These are phyloP conservation scores for Peromyscus leucopus DNA, from an alignment of 2,113 vertebrate genomes.

Conservation along the genomic window DNA sequence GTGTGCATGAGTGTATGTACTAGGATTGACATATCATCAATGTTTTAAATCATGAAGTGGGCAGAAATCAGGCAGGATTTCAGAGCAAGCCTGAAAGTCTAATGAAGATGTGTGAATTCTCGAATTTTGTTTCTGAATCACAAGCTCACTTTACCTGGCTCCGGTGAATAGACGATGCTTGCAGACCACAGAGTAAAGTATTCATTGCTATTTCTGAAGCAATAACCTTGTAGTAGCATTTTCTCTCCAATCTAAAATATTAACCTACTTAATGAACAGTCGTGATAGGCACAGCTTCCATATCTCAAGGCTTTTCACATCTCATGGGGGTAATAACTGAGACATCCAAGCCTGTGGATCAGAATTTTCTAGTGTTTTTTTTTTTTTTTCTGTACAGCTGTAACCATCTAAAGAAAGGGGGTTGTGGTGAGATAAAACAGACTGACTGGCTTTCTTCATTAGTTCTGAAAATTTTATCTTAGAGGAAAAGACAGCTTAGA, in stretches of 20 bases:
- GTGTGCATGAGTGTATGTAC: not conserved
- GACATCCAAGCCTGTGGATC: not conserved
- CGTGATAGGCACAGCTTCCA: not conserved
- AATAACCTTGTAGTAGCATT: not conserved
- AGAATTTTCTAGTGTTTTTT: not conserved
- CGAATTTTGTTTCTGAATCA: not conserved
- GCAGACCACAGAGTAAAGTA: not conserved
- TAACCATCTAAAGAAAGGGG: not conserved
- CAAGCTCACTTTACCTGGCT: not conserved
- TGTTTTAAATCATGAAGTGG: slow-evolving; percentile 10
- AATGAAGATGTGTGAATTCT: not conserved
- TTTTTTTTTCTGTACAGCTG: not conserved
- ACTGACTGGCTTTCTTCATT: not conserved
- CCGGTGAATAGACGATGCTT: not conserved
- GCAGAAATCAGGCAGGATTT: not conserved
- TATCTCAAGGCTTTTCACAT: not conserved
- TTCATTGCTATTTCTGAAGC: not conserved
- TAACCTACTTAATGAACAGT: not conserved
- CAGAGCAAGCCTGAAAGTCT: not conserved
- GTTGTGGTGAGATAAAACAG: not conserved
- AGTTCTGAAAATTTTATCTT: slow-evolving; percentile 30
- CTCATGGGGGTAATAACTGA: not conserved
- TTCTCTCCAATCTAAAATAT: slow-evolving; percentile 4
- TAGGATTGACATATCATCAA: not conserved
- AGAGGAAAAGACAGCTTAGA: not conserved